A percentile compares a stretch with the other conserved stretches of the same genome.
Evolutionary conservation across 1,140 invertebrate genomes (phyloP).

Genomic region (Trichonephila inaurata): DNA sequence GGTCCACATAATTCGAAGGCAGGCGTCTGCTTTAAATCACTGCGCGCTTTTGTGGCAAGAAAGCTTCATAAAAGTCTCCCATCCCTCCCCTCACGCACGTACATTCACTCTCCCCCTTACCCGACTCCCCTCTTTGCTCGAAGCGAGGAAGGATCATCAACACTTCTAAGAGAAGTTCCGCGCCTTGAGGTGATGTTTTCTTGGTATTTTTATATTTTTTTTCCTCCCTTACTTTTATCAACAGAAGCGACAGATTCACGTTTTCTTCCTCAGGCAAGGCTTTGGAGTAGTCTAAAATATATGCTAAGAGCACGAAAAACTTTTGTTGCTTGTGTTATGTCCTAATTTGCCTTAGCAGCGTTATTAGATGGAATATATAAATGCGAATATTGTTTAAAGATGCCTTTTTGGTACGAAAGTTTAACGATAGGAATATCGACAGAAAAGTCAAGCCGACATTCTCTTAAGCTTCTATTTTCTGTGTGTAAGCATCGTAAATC

Average conservation of each 20-base stretch:
- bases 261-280: neutral
- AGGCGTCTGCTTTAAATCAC: slow-evolving; percentile 70
- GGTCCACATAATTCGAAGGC: slow-evolving; percentile 66
- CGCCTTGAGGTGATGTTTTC: slow-evolving; percentile 45
- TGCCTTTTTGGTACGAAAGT: too few relatives aligned
- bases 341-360: too few relatives aligned
- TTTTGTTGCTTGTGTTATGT: neutral
- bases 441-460: too few relatives aligned
- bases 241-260: slow-evolving; percentile 5
- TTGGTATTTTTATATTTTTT: slow-evolving; percentile 18
- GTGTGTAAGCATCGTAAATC: too few relatives aligned
- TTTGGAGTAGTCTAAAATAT: neutral
- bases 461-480: too few relatives aligned
- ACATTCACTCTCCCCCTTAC: slow-evolving; percentile 17
- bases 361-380: too few relatives aligned
- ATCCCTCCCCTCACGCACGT: slow-evolving; percentile 24
- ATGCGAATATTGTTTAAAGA: too few relatives aligned
- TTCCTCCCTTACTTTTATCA: neutral
- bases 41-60: slow-evolving; percentile 47
- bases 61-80: slow-evolving; percentile 46
- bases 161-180: slow-evolving; percentile 50
- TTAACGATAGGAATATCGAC: too few relatives aligned
- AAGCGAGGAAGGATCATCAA: slow-evolving; percentile 37
- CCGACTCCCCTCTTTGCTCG: neutral
- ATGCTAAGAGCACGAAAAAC: neutral